Evolutionary conservation across 2,888 invertebrate species (phyloP).

Genomic region (Drosophila fulvimacula): DNA sequence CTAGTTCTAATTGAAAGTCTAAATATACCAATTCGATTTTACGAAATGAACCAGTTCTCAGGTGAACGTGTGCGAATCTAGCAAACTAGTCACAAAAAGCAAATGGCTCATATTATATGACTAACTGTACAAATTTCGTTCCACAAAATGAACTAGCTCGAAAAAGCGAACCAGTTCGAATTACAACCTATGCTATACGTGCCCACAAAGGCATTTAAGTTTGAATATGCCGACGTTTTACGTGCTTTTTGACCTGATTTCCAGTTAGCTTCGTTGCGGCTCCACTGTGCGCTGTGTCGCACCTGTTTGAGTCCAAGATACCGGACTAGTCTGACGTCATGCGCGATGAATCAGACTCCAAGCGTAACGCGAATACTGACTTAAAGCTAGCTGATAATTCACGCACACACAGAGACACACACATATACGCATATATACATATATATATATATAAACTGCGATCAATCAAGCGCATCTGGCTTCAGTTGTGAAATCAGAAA

Average conservation of each 20-base stretch:
- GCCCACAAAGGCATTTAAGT: not conserved
- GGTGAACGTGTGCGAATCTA: too few species aligned
- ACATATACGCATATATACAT: not conserved
- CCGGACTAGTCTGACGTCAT: conserved; percentile 28
- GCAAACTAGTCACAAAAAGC: not conserved
- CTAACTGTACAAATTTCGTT: not conserved
- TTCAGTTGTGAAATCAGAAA: conserved; percentile 7
- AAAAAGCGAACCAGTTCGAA: not conserved
- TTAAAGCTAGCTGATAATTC: conserved; percentile 34
- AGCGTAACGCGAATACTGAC: not conserved
- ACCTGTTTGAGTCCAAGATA: conserved; percentile 8
- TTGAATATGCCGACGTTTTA: too few species aligned
- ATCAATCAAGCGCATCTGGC: conserved; percentile 48
- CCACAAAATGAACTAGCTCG: not conserved
- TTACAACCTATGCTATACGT: not conserved
- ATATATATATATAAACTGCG: conserved; percentile 11
- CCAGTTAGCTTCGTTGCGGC: not conserved
- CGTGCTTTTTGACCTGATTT: not conserved
- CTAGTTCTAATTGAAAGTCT: not conserved
- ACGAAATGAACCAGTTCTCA: not conserved
- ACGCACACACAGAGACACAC: conserved; percentile 1
- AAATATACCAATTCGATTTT: too few species aligned
- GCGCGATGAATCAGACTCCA: conserved; percentile 33
- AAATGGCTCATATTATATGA: not conserved
- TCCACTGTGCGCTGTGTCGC: conserved; percentile 16